Percentiles rank a stretch among this genome's conserved stretches.
phyloP scores from a whole-genome alignment of 2,888 invertebrate species.

The Bembecia ichneumoniformis region DNA sequence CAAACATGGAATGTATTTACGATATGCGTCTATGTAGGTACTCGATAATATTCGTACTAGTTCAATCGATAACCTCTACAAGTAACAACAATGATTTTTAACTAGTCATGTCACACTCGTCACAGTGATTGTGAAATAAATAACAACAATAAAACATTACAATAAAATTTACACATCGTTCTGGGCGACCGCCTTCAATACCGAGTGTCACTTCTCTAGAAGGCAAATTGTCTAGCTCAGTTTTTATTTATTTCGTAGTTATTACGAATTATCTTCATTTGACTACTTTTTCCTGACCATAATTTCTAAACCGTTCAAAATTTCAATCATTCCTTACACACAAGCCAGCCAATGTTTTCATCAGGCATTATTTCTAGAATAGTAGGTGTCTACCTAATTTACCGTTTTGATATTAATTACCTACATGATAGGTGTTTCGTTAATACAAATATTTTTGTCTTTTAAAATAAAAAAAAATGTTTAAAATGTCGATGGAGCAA shows the following conservation, averaged over 20 bases:
- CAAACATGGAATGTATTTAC: constrained; percentile 67
- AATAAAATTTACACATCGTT: constrained; percentile 20
- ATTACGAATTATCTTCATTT: neutral
- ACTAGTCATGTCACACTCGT: constrained; percentile 47
- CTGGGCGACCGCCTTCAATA: constrained; percentile 28
- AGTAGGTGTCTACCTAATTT: neutral
- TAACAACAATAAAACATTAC: constrained; percentile 34
- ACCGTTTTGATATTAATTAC: constrained; percentile 7
- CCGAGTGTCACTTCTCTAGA: constrained; percentile 31
- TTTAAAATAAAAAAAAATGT: constrained; percentile 7
- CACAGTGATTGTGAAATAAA: constrained; percentile 44
- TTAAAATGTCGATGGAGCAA: constrained; percentile 45
- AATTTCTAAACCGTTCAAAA: neutral
- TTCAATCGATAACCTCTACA: constrained; percentile 59
- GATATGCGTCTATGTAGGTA: constrained; percentile 72
- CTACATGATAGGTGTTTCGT: constrained; percentile 9
- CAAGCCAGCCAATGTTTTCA: neutral
- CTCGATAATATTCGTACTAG: constrained; percentile 65
- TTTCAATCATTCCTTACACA: neutral
- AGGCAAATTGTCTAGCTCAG: constrained; percentile 50
- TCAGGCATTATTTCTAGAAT: neutral
- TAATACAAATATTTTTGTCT: neutral
- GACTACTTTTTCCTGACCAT: neutral
- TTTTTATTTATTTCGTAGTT: constrained; percentile 5
- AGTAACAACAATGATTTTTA: constrained; percentile 61